Percentiles rank a stretch among this genome's conserved stretches.
These are phyloP conservation scores for Limnodromus scolopaceus DNA, from an alignment of 2,797 vertebrate genomes.

Conservation along the genomic window DNA sequence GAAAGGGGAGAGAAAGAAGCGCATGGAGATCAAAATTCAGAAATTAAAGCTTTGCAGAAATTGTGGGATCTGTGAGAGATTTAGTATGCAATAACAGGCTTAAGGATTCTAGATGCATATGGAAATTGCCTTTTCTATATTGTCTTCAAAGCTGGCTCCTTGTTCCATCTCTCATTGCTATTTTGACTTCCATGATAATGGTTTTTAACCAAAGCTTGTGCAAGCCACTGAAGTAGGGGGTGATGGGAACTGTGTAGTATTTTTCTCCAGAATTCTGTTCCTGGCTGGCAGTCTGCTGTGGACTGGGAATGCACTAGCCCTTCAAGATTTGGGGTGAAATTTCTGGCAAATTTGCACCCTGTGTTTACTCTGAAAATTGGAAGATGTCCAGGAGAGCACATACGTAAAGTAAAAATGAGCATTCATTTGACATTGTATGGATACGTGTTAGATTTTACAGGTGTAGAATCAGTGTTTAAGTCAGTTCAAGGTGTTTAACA, in stretches of 20 bases:
- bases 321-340: not conserved
- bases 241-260: not conserved
- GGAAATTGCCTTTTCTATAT: not conserved
- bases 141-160: not conserved
- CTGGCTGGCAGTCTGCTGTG: not conserved
- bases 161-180: not conserved
- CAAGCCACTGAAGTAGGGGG: not conserved
- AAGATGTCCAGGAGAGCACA: not conserved
- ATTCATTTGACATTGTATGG: not conserved
- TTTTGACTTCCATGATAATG: not conserved
- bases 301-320: not conserved
- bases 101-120: not conserved
- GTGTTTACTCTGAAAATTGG: not conserved
- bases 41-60: not conserved
- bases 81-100: not conserved
- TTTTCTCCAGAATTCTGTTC: not conserved
- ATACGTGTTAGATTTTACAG: not conserved
- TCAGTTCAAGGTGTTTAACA: not conserved
- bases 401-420: not conserved
- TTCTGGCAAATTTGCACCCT: not conserved
- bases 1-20: not conserved
- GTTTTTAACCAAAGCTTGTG: not conserved
- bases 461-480: not conserved
- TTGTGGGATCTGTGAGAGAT: not conserved
- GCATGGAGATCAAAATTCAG: not conserved